phyloP scores from a whole-genome alignment of 1,140 invertebrate genomes.

The Patella vulgata region DNA sequence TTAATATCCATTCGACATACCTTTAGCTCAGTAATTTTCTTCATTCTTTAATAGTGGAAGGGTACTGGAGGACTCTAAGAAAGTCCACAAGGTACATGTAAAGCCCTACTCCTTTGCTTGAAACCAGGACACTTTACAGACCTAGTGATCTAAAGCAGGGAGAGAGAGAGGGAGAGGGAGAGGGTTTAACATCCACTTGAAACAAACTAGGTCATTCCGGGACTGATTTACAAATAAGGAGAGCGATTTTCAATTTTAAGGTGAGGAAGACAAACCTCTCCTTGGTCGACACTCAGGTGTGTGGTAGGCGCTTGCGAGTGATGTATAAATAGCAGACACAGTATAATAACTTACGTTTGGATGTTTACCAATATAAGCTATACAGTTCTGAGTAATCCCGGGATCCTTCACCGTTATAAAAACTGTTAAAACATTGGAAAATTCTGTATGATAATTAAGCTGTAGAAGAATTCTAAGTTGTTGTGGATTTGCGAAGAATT shows the following conservation, averaged over 20 bases:
- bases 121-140: no score
- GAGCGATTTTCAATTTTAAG: not conserved
- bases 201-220: not conserved
- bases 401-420: slow-evolving; percentile 40
- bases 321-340: slow-evolving; percentile 3
- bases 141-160: no score
- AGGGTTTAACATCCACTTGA: not conserved
- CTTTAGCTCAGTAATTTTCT: no score
- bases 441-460: slow-evolving; percentile 54
- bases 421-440: slow-evolving; percentile 52
- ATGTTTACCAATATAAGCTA: slow-evolving; percentile 39
- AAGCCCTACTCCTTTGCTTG: no score
- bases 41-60: no score
- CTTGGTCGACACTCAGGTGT: no score
- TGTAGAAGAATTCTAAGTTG: slow-evolving; percentile 38
- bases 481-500: slow-evolving; percentile 4
- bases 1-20: not conserved
- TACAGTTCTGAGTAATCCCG: slow-evolving; percentile 32
- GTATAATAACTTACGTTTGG: slow-evolving; percentile 37
- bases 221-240: not conserved
- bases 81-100: no score
- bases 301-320: no score
- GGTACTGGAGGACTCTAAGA: not conserved
- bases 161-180: no score
- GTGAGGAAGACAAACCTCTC: not conserved